Conservation (phyloP, 2,888 invertebrate genomes). For the Hyalella azteca region DNA sequence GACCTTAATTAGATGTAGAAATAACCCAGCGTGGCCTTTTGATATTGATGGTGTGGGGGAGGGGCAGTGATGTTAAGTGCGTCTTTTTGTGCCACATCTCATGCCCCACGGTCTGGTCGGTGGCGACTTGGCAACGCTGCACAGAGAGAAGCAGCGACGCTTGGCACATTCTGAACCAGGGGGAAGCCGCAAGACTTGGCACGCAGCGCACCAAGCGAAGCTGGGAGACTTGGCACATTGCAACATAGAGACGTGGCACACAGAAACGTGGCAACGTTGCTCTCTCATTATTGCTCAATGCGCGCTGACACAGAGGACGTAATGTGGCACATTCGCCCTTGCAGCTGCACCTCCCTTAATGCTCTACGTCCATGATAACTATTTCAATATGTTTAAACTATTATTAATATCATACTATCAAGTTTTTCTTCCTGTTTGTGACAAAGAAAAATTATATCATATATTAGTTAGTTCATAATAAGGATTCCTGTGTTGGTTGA, state of each 20-base stretch:
- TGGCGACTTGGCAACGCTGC: not conserved
- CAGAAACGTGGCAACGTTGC: not conserved
- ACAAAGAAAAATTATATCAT: not conserved
- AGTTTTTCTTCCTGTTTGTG: too few species aligned
- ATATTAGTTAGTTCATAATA: not conserved
- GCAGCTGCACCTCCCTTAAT: constrained; percentile 33
- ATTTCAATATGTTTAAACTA: not conserved
- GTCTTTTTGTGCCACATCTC: constrained; percentile 8
- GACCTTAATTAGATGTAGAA: too few species aligned
- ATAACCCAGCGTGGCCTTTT: too few species aligned
- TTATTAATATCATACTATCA: not conserved
- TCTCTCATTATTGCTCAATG: constrained; percentile 37
- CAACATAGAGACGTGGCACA: not conserved
- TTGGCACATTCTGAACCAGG: not conserved
- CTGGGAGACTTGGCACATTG: constrained; percentile 14
- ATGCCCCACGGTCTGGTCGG: not conserved
- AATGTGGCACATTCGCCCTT: constrained; percentile 12
- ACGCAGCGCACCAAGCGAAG: not conserved
- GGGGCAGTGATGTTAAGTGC: not conserved
- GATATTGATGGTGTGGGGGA: too few species aligned
- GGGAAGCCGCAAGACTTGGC: constrained; percentile 6
- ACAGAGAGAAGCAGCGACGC: not conserved
- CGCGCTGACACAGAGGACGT: constrained; percentile 1
- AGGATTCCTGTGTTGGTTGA: not conserved
- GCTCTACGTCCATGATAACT: not conserved